These are phyloP conservation scores for Crotalus viridis DNA, from an alignment of 2,113 vertebrate genomes.

Conservation along the genomic window DNA sequence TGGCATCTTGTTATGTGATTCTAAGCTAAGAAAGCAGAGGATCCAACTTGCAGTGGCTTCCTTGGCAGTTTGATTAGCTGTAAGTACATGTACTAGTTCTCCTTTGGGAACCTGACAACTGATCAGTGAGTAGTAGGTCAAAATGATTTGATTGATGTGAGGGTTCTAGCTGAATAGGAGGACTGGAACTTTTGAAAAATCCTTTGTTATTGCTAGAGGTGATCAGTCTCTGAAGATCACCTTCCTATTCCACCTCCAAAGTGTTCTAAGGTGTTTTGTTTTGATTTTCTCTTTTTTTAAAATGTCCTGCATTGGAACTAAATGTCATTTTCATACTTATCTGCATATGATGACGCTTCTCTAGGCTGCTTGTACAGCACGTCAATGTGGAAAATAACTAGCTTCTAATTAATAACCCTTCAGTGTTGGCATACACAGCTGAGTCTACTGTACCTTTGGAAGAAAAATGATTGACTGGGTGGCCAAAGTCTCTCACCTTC, in stretches of 20 bases:
- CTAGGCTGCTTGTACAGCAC: background rate
- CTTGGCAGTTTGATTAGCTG: background rate
- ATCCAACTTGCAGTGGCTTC: too few relatives aligned
- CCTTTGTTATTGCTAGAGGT: background rate
- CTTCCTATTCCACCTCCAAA: background rate
- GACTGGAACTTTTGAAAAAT: background rate
- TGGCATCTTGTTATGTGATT: background rate
- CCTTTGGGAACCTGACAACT: background rate
- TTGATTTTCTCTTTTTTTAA: background rate
- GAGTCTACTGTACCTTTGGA: conserved; percentile 1
- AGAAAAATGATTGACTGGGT: conserved; percentile 21
- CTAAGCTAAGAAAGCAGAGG: background rate
- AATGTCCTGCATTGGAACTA: background rate
- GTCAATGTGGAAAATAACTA: conserved; percentile 3
- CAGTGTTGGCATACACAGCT: background rate
- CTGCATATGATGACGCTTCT: background rate
- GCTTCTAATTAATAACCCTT: conserved; percentile 13
- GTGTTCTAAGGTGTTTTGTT: background rate
- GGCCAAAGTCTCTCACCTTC: background rate
- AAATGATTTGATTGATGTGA: background rate
- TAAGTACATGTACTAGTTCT: background rate
- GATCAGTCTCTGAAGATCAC: background rate
- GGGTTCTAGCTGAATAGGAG: background rate
- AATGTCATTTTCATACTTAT: background rate
- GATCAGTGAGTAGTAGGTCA: background rate